Evolutionary conservation across 2,888 invertebrate genomes (phyloP).

Genomic region (Imbricaverruca yamaguchii): DNA sequence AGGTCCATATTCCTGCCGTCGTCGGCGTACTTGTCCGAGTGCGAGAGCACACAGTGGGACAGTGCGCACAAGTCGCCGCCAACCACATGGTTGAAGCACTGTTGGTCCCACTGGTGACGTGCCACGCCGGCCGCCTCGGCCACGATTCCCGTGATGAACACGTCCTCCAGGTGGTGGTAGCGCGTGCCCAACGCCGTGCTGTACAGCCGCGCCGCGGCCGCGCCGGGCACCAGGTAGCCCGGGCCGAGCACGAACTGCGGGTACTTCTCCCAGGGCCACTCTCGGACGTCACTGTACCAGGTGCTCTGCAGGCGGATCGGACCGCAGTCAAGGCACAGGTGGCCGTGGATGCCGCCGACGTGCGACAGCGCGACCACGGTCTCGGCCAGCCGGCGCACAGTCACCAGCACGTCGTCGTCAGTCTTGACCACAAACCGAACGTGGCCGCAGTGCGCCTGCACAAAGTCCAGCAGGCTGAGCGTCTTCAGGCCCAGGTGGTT

Average conservation of each 20-base stretch:
- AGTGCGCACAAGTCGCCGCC: not conserved
- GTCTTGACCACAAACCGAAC: not conserved
- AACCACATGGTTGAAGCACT: not conserved
- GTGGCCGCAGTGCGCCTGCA: not conserved
- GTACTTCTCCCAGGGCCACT: not conserved
- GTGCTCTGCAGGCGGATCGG: not conserved
- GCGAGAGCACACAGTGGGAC: not conserved
- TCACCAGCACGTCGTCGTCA: constrained; percentile 1
- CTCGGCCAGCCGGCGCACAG: not conserved
- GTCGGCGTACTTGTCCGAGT: not conserved
- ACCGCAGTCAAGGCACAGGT: not conserved
- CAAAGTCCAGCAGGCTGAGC: not conserved
- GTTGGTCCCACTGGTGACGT: not conserved
- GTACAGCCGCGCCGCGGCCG: not conserved
- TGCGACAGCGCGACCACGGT: not conserved
- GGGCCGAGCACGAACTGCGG: not conserved
- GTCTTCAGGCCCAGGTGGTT: not conserved
- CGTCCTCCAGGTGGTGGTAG: constrained; percentile 3
- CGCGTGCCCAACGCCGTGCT: not conserved
- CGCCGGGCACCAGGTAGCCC: not conserved
- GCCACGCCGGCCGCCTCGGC: not conserved
- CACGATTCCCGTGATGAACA: not conserved
- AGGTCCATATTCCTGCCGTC: not conserved
- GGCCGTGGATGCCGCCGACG: not conserved
- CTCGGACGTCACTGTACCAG: not conserved